Base-by-base conservation (phyloP, 2,797 vertebrate genomes). In the Vipera ursinii region DNA sequence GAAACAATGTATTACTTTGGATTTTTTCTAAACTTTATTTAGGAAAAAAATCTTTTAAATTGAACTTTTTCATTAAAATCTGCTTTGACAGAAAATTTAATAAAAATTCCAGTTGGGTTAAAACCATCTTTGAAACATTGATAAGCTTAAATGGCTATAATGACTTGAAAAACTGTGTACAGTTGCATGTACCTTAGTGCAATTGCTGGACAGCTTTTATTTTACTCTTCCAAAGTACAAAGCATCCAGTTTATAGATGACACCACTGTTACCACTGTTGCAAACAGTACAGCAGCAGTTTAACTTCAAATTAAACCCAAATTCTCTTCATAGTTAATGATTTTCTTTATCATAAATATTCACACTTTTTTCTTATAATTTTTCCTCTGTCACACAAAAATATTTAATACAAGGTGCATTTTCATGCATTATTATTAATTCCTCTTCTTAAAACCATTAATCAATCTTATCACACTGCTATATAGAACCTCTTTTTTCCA, bases 1-100 rank as follows among this genome's bases (percentile, higher is more conserved):
- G 97, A 98, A 98, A 98, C 86, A 86, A 95, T 96, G 97, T 97
- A 97, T 97, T 97, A 97, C 97, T 97, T 98, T 97, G 97, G 98
- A 98, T 95, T 96, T 97, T 53, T 97, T 97, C 95, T 3, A 48
- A 82, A 95, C 96, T 97, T 97, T 96, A 92, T 96, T 96, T 96
- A 97, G 97, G 97, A 97, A 94, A 95, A 93, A 96, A 96, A 93
- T 95, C 96, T 97, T 97, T 97, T 96, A 96, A 96, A 93, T 97
- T 97, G 96, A 97, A 97, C 97, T 97, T 97, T 97, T 97, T 95
- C 95, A 97, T 97, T 96, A 95, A 97, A 97, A 96, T 94, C 97
- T 96, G 96, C 94, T 95, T 93, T 94, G 96, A 95, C 96, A 97
- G 97, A 97, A 97, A 97, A 97, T 96, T 97, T 96, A 96, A 96